These are phyloP conservation scores for Leiothrix lutea DNA, from an alignment of 2,113 vertebrate genomes.

Conservation along the genomic window DNA sequence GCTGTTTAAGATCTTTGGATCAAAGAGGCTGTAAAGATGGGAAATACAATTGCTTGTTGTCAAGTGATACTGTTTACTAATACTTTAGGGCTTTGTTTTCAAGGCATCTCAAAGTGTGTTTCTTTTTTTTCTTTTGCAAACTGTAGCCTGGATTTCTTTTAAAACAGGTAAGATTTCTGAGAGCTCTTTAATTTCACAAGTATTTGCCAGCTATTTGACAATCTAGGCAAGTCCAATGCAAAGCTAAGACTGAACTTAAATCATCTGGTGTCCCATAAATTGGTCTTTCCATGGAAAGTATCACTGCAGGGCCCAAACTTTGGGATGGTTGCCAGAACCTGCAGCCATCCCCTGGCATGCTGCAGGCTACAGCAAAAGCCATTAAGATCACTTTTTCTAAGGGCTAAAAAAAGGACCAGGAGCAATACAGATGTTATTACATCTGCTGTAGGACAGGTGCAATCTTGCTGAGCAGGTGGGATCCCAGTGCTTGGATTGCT, in stretches of 20 bases:
- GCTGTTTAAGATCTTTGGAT: background rate
- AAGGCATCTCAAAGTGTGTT: slow-evolving; percentile 41
- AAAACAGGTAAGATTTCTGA: slow-evolving; percentile 52
- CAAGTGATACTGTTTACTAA: slow-evolving; percentile 5
- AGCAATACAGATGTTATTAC: slow-evolving; percentile 16
- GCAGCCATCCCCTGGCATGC: background rate
- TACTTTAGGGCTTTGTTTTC: slow-evolving; percentile 42
- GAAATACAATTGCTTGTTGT: slow-evolving; percentile 16
- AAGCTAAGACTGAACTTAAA: background rate
- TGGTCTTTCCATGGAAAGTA: background rate
- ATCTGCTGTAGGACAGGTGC: slow-evolving; percentile 3
- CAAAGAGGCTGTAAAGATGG: background rate
- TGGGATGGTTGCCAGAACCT: background rate
- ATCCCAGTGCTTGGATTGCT: background rate
- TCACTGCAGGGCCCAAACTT: background rate
- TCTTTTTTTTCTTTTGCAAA: slow-evolving; percentile 46
- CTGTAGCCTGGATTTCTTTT: slow-evolving; percentile 57
- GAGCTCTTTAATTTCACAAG: slow-evolving; percentile 2
- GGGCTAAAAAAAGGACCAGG: background rate
- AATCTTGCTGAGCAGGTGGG: background rate
- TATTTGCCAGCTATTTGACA: background rate
- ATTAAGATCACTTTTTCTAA: background rate
- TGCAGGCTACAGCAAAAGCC: background rate
- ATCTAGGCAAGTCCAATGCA: background rate
- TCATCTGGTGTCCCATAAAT: background rate